Evolutionary conservation across 2,797 vertebrate species (phyloP).

Genomic region (Artibeus lituratus): DNA sequence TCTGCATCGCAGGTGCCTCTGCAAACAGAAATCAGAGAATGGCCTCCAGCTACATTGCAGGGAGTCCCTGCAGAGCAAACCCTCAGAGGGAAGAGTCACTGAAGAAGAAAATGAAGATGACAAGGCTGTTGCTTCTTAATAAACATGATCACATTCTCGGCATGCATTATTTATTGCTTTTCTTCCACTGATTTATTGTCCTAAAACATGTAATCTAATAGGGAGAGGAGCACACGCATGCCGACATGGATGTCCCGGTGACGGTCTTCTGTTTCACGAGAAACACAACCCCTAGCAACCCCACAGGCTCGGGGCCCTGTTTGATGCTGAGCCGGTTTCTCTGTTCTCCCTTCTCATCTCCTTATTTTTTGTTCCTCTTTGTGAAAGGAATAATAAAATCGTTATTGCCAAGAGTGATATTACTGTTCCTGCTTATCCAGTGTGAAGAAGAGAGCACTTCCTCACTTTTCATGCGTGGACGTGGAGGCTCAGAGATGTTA

Average conservation of each 20-base stretch:
- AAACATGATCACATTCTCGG: constrained; percentile 86
- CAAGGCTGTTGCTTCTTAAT: constrained; percentile 88
- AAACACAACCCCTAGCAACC: neutral
- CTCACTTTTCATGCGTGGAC: no score
- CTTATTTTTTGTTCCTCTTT: neutral
- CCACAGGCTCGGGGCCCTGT: neutral
- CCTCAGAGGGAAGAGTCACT: constrained; percentile 84
- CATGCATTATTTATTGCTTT: constrained; percentile 86
- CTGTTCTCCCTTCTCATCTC: neutral
- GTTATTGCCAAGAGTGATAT: fast-evolving
- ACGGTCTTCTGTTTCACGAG: neutral
- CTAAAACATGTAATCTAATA: constrained; percentile 83
- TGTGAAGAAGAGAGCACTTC: neutral
- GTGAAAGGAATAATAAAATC: neutral
- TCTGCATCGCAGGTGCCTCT: constrained; percentile 85
- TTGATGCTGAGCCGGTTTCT: neutral
- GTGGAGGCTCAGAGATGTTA: neutral
- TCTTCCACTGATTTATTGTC: constrained; percentile 83
- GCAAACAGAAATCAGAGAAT: constrained; percentile 82
- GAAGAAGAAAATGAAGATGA: constrained; percentile 88
- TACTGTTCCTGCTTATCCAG: neutral
- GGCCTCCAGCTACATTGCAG: constrained; percentile 84
- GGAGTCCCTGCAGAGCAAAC: constrained; percentile 83
- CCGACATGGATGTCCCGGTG: constrained; percentile 64
- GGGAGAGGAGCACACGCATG: constrained; percentile 71